Evolutionary conservation across 2,888 invertebrate genomes (phyloP).

Genomic region (Drosophila mercatorum): DNA sequence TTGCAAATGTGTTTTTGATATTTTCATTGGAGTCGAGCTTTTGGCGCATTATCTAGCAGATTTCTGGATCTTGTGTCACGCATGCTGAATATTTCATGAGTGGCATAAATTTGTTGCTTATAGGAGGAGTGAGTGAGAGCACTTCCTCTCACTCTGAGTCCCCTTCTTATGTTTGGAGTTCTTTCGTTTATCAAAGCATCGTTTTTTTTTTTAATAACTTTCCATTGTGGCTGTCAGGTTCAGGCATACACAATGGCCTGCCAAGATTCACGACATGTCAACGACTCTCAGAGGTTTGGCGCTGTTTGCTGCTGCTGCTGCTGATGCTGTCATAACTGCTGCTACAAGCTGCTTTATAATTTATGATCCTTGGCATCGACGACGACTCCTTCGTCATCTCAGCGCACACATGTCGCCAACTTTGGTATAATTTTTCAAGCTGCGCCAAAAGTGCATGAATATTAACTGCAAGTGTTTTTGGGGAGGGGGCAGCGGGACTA

Average conservation of each 20-base stretch:
- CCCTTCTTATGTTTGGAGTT: neutral
- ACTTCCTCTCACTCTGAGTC: neutral
- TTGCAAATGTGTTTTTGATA: slow-evolving; percentile 71
- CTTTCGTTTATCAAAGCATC: slow-evolving; percentile 44
- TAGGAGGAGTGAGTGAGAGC: neutral
- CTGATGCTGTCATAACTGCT: slow-evolving; percentile 26
- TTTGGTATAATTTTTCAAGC: slow-evolving; percentile 68
- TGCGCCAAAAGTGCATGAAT: slow-evolving; percentile 73
- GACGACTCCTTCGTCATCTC: slow-evolving; percentile 55
- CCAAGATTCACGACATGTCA: slow-evolving; percentile 55
- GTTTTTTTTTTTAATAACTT: slow-evolving; percentile 69
- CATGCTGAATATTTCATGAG: slow-evolving; percentile 72
- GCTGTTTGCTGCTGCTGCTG: slow-evolving; percentile 24
- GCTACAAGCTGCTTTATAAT: slow-evolving; percentile 74
- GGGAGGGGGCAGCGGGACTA: neutral
- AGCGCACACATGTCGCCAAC: slow-evolving; percentile 63
- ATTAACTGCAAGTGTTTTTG: slow-evolving; percentile 71
- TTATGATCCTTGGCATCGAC: slow-evolving; percentile 74
- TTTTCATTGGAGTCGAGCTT: slow-evolving; percentile 56
- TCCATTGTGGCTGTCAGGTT: slow-evolving; percentile 67
- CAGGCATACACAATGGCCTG: slow-evolving; percentile 43
- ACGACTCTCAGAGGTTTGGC: slow-evolving; percentile 42
- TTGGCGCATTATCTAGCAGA: slow-evolving; percentile 54
- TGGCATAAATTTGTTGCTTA: slow-evolving; percentile 52
- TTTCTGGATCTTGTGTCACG: slow-evolving; percentile 48